A percentile compares a stretch with the other conserved stretches of the same genome.
phyloP scores from a whole-genome alignment of 2,888 invertebrate genomes.

The Polyommatus icarus region DNA sequence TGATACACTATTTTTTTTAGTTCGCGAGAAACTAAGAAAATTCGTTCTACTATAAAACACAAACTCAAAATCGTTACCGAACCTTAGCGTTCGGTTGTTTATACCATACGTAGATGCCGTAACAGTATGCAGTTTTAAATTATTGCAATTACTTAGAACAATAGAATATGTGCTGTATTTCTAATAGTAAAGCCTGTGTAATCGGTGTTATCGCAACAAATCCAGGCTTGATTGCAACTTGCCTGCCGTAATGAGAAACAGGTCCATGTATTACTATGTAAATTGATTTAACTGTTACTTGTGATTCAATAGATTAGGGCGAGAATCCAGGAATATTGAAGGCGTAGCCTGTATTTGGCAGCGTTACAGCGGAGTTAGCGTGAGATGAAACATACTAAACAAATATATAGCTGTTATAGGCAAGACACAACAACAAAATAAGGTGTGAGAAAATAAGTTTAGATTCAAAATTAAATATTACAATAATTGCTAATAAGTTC shows the following conservation, averaged over 20 bases:
- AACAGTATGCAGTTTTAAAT: neutral
- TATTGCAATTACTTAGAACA: neutral
- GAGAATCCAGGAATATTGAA: constrained; percentile 3
- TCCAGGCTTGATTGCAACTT: constrained; percentile 30
- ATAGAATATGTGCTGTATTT: constrained; percentile 9
- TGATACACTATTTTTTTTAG: too few species aligned
- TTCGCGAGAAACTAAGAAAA: too few species aligned
- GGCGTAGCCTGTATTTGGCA: neutral
- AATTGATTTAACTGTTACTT: constrained; percentile 31
- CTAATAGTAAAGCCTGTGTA: constrained; percentile 1
- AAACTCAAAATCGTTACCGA: too few species aligned
- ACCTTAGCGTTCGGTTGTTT: neutral
- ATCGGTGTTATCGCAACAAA: constrained; percentile 30
- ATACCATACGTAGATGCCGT: neutral
- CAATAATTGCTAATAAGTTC: too few species aligned
- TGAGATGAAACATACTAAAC: neutral
- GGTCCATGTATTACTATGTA: constrained; percentile 26
- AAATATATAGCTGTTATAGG: too few species aligned
- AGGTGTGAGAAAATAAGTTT: too few species aligned
- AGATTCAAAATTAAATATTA: too few species aligned
- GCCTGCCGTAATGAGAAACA: constrained; percentile 21
- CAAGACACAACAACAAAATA: too few species aligned
- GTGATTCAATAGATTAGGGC: constrained; percentile 9
- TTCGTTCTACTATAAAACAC: too few species aligned
- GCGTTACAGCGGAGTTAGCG: neutral